A percentile compares a stretch with the other conserved stretches of the same genome.
These are phyloP conservation scores for Prosopocoilus inquinatus DNA, from an alignment of 2,888 invertebrate genomes.

Conservation along the genomic window DNA sequence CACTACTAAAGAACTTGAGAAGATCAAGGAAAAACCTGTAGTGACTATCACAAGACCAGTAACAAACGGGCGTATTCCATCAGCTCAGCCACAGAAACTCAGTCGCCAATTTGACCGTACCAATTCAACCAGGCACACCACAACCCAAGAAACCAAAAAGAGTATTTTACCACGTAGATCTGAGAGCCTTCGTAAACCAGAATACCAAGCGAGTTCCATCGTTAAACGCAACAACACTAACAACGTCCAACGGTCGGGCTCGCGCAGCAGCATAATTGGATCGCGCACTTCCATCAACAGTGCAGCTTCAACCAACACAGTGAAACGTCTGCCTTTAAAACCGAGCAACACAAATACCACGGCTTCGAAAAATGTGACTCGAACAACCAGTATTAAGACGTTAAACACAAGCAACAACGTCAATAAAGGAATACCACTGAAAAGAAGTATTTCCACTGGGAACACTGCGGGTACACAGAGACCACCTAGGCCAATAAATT, in stretches of 20 bases:
- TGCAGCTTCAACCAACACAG: slow-evolving; percentile 74
- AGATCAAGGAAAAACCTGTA: slow-evolving; percentile 26
- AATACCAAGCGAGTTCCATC: slow-evolving; percentile 36
- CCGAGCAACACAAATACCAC: slow-evolving; percentile 40
- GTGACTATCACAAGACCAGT: slow-evolving; percentile 19
- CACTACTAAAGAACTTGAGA: slow-evolving; percentile 27
- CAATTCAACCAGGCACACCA: slow-evolving; percentile 36
- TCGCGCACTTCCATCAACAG: slow-evolving; percentile 83
- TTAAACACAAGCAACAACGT: slow-evolving; percentile 22
- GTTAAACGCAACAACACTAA: slow-evolving; percentile 15
- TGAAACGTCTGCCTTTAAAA: slow-evolving; percentile 62
- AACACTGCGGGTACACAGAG: slow-evolving; percentile 30
- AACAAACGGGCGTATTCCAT: neutral
- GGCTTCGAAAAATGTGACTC: slow-evolving; percentile 21
- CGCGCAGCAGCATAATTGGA: slow-evolving; percentile 75
- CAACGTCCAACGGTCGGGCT: slow-evolving; percentile 70
- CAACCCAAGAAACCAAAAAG: slow-evolving; percentile 30
- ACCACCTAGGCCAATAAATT: slow-evolving; percentile 46
- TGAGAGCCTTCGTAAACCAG: slow-evolving; percentile 46
- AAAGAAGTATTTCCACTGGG: slow-evolving; percentile 42
- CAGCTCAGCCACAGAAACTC: neutral
- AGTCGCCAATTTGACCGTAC: slow-evolving; percentile 37
- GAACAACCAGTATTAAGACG: slow-evolving; percentile 32
- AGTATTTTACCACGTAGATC: slow-evolving; percentile 48
- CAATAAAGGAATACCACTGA: slow-evolving; percentile 35